phyloP scores from a whole-genome alignment of 1,140 invertebrate genomes.

The Lanistes nyassanus region DNA sequence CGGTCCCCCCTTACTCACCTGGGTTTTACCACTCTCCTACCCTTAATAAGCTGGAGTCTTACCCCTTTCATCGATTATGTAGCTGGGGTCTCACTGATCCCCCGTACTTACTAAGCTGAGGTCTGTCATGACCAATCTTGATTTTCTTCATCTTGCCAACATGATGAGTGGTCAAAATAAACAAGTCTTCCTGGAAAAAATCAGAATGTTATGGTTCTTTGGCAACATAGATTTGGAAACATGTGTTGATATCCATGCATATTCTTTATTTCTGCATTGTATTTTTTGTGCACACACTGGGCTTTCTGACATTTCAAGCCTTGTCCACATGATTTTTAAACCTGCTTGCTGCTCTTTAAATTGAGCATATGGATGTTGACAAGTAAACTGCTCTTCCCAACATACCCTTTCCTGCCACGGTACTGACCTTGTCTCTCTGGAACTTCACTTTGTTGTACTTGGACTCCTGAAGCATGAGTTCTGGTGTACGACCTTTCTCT shows the following conservation, averaged over 20 bases:
- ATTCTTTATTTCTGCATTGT: too few relatives aligned
- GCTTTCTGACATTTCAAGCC: too few relatives aligned
- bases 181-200: conserved; percentile 56
- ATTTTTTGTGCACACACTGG: too few relatives aligned
- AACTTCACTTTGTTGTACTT: conserved; percentile 61
- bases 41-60: not conserved
- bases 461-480: conserved; percentile 49
- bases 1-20: too few relatives aligned
- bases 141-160: conserved; percentile 60
- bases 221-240: too few relatives aligned
- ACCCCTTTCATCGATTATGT: not conserved
- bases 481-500: conserved; percentile 56
- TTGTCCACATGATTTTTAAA: too few relatives aligned
- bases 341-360: too few relatives aligned
- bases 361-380: too few relatives aligned
- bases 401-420: not conserved
- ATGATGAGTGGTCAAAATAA: conserved; percentile 51
- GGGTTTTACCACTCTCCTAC: too few relatives aligned
- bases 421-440: conserved; percentile 60
- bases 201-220: too few relatives aligned
- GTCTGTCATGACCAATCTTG: conserved; percentile 62
- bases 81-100: not conserved
- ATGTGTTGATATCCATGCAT: too few relatives aligned
- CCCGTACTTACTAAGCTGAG: conserved; percentile 54
- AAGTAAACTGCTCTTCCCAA: not conserved